Base-by-base conservation (phyloP, 2,113 vertebrate species). In the Gnathonemus echidnorhynchus region DNA sequence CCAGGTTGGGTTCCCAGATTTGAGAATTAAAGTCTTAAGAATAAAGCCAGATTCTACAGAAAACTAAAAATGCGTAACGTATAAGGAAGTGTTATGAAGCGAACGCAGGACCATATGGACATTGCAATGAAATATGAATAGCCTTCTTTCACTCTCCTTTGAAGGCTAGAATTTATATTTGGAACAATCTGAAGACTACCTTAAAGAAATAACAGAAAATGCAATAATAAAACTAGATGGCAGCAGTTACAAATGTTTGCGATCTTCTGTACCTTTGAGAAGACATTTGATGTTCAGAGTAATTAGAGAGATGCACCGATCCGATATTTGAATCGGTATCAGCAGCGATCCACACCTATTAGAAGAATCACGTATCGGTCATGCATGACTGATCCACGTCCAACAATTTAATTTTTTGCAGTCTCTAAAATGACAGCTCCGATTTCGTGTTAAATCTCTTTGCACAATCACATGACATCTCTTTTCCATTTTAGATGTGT, bases 21-120 rank as follows among this genome's bases (percentile, higher is more conserved):
- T 87, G 90, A 92, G 89, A 91, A 92, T 92, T 91, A 91, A 92
- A 90, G 92, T 91, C 88, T 88, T 5, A 86, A 62, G 85, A 90
- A 91, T 92, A 88, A 80, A 48, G 87, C 87, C 53, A 80, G 77
- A 87, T 13, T 19, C 85, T 56, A 53, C 91, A 91, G 90, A 92
- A 91, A 92, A 88, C 46, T 80, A 88, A 92, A 94, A 94, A 95
- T 92, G 92, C 92, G 3, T 27, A 8, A 86, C 11, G 21, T n/a
- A 49, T 87, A 39, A 42, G 74, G 74, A 77, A 42, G 74, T 35
- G 31, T 42, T 42, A 42, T 5, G 15, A 42, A 77, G 35, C 1
- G 5, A 39, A 39, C 35, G 35, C 15, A 77, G 70, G 15, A 27
- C 70, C 31, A 77, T 5, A 39, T 8, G 13, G 31, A 77, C 13